These are phyloP conservation scores for Telenomus remus DNA, from an alignment of 1,140 invertebrate genomes.

Conservation along the genomic window DNA sequence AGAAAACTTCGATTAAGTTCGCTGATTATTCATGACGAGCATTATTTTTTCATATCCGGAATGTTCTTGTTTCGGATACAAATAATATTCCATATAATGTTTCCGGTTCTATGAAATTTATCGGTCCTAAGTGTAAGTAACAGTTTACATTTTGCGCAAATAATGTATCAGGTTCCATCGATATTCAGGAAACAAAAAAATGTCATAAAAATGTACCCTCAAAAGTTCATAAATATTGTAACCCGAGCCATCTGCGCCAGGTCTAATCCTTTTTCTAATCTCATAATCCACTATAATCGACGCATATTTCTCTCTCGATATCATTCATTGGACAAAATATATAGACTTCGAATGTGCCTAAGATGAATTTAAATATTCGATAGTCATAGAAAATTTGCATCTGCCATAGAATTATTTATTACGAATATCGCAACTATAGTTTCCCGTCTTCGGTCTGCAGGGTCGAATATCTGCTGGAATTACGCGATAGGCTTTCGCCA, in stretches of 20 bases:
- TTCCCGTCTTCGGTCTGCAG: slow-evolving; percentile 47
- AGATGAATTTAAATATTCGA: neutral
- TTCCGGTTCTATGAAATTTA: too few species aligned
- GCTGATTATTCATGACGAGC: too few species aligned
- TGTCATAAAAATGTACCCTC: neutral
- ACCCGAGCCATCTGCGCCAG: slow-evolving; percentile 18
- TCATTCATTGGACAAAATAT: too few species aligned
- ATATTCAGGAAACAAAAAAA: too few species aligned
- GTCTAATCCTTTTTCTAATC: slow-evolving; percentile 10
- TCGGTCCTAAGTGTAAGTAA: too few species aligned
- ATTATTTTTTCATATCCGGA: too few species aligned
- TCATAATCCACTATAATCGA: too few species aligned
- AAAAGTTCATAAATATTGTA: slow-evolving; percentile 24
- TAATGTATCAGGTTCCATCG: too few species aligned
- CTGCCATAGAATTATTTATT: slow-evolving; percentile 38
- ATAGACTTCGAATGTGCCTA: neutral
- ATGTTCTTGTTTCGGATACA: too few species aligned
- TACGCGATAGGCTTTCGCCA: slow-evolving; percentile 55
- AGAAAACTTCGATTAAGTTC: neutral
- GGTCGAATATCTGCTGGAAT: slow-evolving; percentile 53
- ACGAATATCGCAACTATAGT: slow-evolving; percentile 34
- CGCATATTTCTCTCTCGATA: too few species aligned
- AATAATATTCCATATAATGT: too few species aligned
- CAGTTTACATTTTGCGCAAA: too few species aligned
- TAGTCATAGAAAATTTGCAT: neutral